phyloP scores from a whole-genome alignment of 2,797 vertebrate species.

The Lerista edwardsae region DNA sequence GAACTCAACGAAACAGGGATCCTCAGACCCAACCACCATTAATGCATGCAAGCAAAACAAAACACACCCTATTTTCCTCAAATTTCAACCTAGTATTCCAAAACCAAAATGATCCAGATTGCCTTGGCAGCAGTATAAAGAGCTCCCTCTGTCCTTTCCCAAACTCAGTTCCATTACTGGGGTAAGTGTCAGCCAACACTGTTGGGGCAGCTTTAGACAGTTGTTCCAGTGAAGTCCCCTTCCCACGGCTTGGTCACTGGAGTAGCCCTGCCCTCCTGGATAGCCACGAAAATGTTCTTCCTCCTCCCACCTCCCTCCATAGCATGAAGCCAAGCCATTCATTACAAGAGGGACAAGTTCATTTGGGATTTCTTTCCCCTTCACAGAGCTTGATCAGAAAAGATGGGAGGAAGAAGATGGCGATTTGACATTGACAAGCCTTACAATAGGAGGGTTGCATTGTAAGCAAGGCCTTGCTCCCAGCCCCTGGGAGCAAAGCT shows the following conservation, averaged over 20 bases:
- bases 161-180: slow-evolving; percentile 13
- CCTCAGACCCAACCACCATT: neutral
- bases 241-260: slow-evolving; percentile 5
- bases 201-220: slow-evolving; percentile 12
- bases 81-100: slow-evolving; percentile 45
- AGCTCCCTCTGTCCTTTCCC: neutral
- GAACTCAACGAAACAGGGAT: neutral
- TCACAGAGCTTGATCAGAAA: slow-evolving; percentile 1
- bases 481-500: slow-evolving; percentile 64
- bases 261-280: slow-evolving; percentile 10
- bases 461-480: slow-evolving; percentile 55
- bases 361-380: neutral
- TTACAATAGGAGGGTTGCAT: slow-evolving; percentile 66
- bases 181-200: neutral
- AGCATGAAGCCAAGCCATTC: slow-evolving; percentile 34
- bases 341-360: slow-evolving; percentile 1
- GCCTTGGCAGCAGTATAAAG: neutral
- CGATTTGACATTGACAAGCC: slow-evolving; percentile 73
- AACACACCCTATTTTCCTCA: slow-evolving; percentile 20
- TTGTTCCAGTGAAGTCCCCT: slow-evolving; percentile 46
- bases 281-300: slow-evolving; percentile 33
- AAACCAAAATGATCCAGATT: slow-evolving; percentile 3
- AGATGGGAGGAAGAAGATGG: slow-evolving; percentile 38
- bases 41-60: neutral
- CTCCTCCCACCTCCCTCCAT: slow-evolving; percentile 5